Evolutionary conservation across 2,113 vertebrate genomes (phyloP), one percentile per base, ranked within the genome.

Genomic region (Macroglossus sobrinus): DNA sequence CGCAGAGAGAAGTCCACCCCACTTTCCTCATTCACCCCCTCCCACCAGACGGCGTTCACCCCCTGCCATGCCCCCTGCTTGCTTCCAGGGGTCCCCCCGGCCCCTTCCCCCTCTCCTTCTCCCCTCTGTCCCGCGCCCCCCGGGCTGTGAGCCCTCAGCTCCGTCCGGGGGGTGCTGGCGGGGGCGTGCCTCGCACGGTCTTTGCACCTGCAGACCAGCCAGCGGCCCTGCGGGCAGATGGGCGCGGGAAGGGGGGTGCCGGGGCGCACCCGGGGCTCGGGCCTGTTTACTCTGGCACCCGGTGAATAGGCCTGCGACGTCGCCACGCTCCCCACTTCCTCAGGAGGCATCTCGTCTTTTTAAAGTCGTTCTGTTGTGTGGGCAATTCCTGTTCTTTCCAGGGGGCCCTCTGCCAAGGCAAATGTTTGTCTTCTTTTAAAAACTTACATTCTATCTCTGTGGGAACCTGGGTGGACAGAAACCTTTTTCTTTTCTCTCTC

Each of bases 391-490:
- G 66, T 97, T 98, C 97, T 98, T 97, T 95, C 92, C 85, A 57
- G 9, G 24, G 94, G 98, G 98, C 97, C 79, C n/a, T 35, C 66
- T 22, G 98, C 98, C 98, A 98, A 98, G 84, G 94, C 95, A 97
- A 98, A 98, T 95, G 96, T 98, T 98, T 98, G 96, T 97, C 94
- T 97, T 98, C 97, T 98, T 98, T 97, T 97, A 97, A 98, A 98
- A 98, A 98, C 97, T 96, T 97, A 74, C 97, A 97, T 97, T 96
- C 91, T 98, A 97, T 98, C 98, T 96, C 98, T 98, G 98, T 98
- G 98, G 98, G 98, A 98, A 98, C 97, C 97, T 92, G 93, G 97
- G 57, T 12, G 30, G 30, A 80, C 55, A 53, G 79, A 80, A 30
- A 16, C 14, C 33, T 4, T 26, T 82, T 19, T 45, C 11, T 24